Conservation (phyloP, 2,113 vertebrate genomes). For the Loxodonta africana region DNA sequence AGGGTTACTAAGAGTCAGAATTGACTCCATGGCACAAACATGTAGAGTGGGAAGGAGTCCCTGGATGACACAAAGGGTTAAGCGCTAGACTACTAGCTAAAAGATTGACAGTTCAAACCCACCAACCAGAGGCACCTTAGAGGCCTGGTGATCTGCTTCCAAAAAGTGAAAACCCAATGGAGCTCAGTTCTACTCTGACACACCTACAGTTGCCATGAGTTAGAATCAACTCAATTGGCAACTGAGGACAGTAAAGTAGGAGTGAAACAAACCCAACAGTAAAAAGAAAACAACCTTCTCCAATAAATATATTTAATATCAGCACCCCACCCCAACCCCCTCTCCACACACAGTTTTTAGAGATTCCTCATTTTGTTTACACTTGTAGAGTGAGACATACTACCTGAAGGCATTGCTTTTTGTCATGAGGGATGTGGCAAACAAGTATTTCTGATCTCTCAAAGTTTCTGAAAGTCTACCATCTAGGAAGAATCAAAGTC, state of each 20-base stretch:
- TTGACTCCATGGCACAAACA: neutral
- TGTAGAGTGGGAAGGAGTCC: neutral
- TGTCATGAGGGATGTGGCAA: neutral
- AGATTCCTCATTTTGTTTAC: neutral
- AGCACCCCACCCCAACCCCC: neutral
- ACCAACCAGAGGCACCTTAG: neutral
- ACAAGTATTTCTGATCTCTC: neutral
- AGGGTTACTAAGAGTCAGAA: neutral
- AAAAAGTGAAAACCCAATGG: neutral
- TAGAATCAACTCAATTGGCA: neutral
- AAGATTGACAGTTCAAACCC: neutral
- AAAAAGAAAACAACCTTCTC: neutral
- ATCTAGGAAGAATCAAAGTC: neutral
- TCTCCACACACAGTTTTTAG: neutral
- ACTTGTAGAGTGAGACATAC: neutral
- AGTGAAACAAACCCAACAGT: neutral
- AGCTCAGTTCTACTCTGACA: neutral
- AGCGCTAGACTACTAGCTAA: neutral
- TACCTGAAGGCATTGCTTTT: neutral
- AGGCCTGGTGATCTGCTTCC: neutral
- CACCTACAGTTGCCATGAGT: neutral
- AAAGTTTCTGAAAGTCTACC: neutral
- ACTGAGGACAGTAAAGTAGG: neutral
- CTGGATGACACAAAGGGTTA: neutral
- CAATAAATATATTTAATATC: accelerated